Base-by-base conservation (phyloP, 2,113 vertebrate genomes). In the Bubo blakistoni region DNA sequence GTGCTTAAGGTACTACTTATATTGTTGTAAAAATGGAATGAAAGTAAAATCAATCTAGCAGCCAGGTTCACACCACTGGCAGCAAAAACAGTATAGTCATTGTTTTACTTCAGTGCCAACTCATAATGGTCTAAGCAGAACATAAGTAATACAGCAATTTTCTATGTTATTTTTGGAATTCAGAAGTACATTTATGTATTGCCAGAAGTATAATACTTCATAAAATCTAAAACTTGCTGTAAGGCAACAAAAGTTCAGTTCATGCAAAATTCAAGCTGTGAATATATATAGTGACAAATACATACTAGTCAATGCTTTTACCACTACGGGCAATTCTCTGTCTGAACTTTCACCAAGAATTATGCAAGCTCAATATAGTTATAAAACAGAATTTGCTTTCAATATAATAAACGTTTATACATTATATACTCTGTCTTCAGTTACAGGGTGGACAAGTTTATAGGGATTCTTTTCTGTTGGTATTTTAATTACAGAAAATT, bases 231-330 rank as follows among this genome's bases (percentile, higher is more conserved):
- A 86, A 51, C 38, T 55, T 71, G 52, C 77, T 88, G 20, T 36
- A 86, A 18, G 79, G 76, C 32, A 91, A 85, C 67, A 17, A 54
- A 92, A 83, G 57, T 83, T 92, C 79, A 81, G 42, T 32, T 88
- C 32, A 88, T 55, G 42, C 27, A 93, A 77, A 91, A 95, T 86
- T 88, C 58, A 88, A 76, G 57, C 36, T 67, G 21, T 84, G 59
- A 89, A 46, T 89, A 87, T 67, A 81, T 54, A 72, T 26, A 91
- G 55, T 87, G 44, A 81, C 84, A 96, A 92, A 89, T 62, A 72
- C 17, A 78, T n/a, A 20, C 30, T 52, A 77, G 54, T 65, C 34
- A 71, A 42, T 58, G 57, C 30, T 86, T 72, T 51, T 86, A 47
- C 12, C 29, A 77, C 52, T 71, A 46, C 4, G 6, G 40, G 42